Evolutionary conservation across 2,113 vertebrate species (phyloP).

Genomic region (Pygoscelis adeliae): DNA sequence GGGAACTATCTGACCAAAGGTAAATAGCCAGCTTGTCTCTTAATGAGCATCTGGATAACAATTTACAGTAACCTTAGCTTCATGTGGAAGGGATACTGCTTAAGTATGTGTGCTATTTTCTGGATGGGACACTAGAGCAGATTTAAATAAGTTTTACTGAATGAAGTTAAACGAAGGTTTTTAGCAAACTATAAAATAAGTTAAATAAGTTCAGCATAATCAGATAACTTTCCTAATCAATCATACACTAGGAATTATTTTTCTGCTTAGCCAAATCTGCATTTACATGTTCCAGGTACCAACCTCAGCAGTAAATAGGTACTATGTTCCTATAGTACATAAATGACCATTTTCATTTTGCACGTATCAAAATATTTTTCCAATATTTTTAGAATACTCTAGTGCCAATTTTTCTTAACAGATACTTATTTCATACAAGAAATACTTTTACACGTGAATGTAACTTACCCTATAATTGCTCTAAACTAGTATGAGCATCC

Average conservation of each 20-base stretch:
- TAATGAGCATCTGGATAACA: background rate
- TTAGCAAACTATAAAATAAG: background rate
- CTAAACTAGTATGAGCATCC: background rate
- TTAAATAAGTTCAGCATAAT: background rate
- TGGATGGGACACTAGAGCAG: background rate
- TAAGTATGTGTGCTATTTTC: background rate
- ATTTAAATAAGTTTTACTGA: background rate
- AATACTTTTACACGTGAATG: background rate
- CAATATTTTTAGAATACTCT: background rate
- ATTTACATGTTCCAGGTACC: background rate
- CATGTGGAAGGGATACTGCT: background rate
- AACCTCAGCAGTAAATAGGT: background rate
- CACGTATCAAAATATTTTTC: background rate
- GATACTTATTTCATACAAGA: background rate
- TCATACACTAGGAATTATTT: background rate
- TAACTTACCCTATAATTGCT: background rate
- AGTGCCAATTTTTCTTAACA: background rate
- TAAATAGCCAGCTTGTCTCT: slow-evolving; percentile 2
- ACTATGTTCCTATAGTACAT: background rate
- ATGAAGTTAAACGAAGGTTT: background rate
- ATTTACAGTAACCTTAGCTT: background rate
- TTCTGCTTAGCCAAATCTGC: background rate
- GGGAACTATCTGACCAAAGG: background rate
- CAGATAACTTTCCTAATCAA: background rate
- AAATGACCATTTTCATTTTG: background rate